Base-by-base conservation (phyloP, 2,888 invertebrate species). In the Perizoma flavofasciatum region DNA sequence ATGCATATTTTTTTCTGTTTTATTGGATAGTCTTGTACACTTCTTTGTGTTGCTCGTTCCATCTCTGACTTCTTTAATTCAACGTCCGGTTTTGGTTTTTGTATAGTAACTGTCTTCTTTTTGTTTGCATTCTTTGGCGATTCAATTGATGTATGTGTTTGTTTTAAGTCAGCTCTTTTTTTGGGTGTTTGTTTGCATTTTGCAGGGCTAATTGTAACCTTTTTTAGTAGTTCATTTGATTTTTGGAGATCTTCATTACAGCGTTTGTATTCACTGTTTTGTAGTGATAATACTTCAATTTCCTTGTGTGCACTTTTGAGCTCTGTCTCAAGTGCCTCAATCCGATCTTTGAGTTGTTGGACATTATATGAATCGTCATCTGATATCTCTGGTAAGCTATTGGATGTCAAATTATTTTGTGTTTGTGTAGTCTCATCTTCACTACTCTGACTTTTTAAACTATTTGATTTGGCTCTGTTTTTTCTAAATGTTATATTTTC, bases 1-100 rank as follows among this genome's bases (percentile, higher is more conserved):
- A 47, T 8, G n/a, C 47, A 47, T 47, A 47, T 9, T 11, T 47
- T 47, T n/a, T n/a, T n/a, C n/a, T n/a, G n/a, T 34, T 47, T 47
- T 9, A 8, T 9, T 34, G 34, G 8, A 34, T 8, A 3, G 2
- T 4, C 8, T 34, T 33, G n/a, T n/a, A n/a, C n/a, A n/a, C 5
- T 4, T 5, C 32, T 9, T 45, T 45, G 4, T 22, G 22, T 45
- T 45, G 45, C 6, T 45, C 22, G 3, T 45, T 22, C 22, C 5
- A 47, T 33, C 4, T 34, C n/a, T 34, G n/a, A n/a, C n/a, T n/a
- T n/a, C n/a, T n/a, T n/a, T n/a, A n/a, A n/a, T n/a, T n/a, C n/a
- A n/a, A n/a, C n/a, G n/a, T n/a, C n/a, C n/a, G n/a, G n/a, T n/a
- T n/a, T n/a, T n/a, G n/a, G n/a, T n/a, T n/a, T n/a, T n/a, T n/a